Evolutionary conservation across 2,113 vertebrate species (phyloP).

Genomic region (Protobothrops flavoviridis): DNA sequence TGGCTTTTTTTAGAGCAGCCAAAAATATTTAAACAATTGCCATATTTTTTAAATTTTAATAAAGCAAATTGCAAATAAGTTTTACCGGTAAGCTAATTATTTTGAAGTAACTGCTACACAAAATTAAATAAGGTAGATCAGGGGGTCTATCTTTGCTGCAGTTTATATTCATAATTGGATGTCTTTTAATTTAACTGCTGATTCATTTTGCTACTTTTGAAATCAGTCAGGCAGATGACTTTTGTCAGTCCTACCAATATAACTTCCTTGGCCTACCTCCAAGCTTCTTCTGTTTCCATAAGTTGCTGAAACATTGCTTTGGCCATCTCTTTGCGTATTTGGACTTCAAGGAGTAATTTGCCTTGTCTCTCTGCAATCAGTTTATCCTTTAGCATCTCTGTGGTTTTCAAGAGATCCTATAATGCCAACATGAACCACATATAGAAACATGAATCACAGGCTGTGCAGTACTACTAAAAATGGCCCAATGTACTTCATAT

Average conservation of each 20-base stretch:
- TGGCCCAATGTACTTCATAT: not conserved
- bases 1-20: not conserved
- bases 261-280: conserved; percentile 62
- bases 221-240: not conserved
- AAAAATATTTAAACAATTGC: not conserved
- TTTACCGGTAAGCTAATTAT: not conserved
- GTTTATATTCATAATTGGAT: not conserved
- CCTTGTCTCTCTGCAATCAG: conserved; percentile 75
- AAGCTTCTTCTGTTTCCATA: conserved; percentile 80
- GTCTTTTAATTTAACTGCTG: conserved; percentile 2
- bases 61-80: not conserved
- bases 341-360: conserved; percentile 82
- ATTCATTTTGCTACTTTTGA: not conserved
- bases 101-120: not conserved
- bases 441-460: not conserved
- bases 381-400: conserved; percentile 75
- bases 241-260: not conserved
- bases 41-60: not conserved
- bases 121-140: not conserved
- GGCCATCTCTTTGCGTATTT: conserved; percentile 89
- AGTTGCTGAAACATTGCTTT: conserved; percentile 84
- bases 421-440: not conserved
- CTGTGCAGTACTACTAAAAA: not conserved
- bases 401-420: conserved; percentile 73
- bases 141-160: not conserved